Base-by-base conservation (phyloP, 2,113 vertebrate species). In the Ptyas mucosa region DNA sequence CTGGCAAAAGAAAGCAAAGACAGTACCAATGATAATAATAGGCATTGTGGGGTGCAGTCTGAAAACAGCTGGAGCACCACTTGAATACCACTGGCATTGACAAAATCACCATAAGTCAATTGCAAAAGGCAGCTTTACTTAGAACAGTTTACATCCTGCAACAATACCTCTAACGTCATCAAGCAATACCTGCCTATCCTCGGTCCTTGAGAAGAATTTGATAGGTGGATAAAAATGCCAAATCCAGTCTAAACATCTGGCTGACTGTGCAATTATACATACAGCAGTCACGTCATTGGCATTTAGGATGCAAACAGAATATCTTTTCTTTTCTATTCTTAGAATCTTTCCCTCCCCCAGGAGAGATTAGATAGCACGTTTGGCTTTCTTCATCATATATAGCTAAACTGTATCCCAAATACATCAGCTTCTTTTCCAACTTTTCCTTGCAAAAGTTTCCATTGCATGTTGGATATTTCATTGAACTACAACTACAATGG, bases 321-420 rank as follows among this genome's bases (percentile, higher is more conserved):
- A 20, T 12, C 9, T 29, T 90, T 20, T 81, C 24, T 92, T 3
- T 81, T 92, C 46, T 49, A 26, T 54, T 57, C 23, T 58, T 49
- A 94, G 57, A 64, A 11, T 1, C 69, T 39, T 93, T 92, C 57
- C 54, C 94, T 92, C 88, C 43, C 52, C 90, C 39, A 57, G 86
- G 93, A 93, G 94, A 93, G n/a, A n/a, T 55, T 90, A 11, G 1
- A 92, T 29, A 81, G 26, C 85, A 87, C 54, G 89, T 93, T 91
- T 43, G 86, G 85, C 57, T 91, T 85, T 43, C n/a, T 69, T 12
- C 0, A 5, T 46, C 0, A 8, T 26, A n/a, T 1, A 57, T 46
- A 1, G 18, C 93, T 85, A 54, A 69, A 64, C 34, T 90, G 54
- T 39, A 21, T 87, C 53, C 93, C 21, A 46, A 26, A 81, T 39